phyloP scores from a whole-genome alignment of 2,888 invertebrate genomes.

The Ophioninae sp. region DNA sequence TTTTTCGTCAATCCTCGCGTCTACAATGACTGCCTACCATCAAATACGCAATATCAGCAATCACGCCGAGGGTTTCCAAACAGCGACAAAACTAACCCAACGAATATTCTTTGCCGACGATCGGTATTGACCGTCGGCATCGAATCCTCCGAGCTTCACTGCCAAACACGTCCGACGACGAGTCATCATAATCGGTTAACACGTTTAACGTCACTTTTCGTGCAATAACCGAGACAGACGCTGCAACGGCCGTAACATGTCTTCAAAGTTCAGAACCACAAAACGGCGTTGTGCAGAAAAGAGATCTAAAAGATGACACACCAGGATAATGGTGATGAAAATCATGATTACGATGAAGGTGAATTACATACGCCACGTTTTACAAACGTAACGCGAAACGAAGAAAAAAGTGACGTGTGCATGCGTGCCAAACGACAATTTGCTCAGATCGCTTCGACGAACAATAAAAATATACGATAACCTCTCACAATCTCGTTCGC shows the following conservation, averaged over 20 bases:
- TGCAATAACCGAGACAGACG: constrained; percentile 20
- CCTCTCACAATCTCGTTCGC: constrained; percentile 62
- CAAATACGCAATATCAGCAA: constrained; percentile 32
- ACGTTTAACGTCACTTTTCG: not conserved
- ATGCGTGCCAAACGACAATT: constrained; percentile 78
- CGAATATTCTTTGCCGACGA: constrained; percentile 7
- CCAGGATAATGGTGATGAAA: not conserved
- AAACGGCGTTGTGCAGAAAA: no score
- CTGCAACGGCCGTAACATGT: not conserved
- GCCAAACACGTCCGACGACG: constrained; percentile 42
- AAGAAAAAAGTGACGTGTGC: constrained; percentile 64
- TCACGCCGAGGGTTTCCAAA: constrained; percentile 7
- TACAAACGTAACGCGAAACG: constrained; percentile 38
- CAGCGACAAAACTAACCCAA: constrained; percentile 23
- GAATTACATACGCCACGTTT: constrained; percentile 31
- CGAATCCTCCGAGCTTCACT: constrained; percentile 49
- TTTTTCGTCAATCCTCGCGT: constrained; percentile 26
- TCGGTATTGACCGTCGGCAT: constrained; percentile 6
- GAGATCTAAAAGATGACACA: no score
- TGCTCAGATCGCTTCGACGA: constrained; percentile 77
- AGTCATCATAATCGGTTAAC: not conserved
- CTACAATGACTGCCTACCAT: constrained; percentile 58
- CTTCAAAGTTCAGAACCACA: not conserved
- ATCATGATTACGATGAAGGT: not conserved
- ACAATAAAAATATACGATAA: constrained; percentile 21